Conservation (phyloP, 2,113 vertebrate species). For the Myodes glareolus region DNA sequence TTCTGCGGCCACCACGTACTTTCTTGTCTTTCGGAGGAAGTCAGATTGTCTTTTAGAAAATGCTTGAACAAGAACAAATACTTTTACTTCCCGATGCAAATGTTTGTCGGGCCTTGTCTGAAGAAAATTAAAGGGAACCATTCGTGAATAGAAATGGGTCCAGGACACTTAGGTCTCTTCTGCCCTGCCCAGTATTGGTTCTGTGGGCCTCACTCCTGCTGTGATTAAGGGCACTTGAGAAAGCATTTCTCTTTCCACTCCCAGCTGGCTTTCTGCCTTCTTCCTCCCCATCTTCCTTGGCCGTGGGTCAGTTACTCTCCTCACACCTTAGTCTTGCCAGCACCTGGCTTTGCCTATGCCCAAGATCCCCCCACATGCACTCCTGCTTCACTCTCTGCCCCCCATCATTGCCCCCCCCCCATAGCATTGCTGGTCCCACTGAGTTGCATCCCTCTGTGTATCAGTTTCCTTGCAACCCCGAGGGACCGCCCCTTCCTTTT, state of each 20-base stretch:
- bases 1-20: constrained; percentile 49
- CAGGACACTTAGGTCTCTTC: background rate
- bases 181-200: fast-evolving
- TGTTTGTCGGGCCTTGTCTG: background rate
- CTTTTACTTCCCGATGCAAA: constrained; percentile 77
- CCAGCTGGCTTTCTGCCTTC: background rate
- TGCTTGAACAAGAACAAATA: constrained; percentile 1
- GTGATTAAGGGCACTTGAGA: no score
- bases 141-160: constrained; percentile 44
- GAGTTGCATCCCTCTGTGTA: background rate
- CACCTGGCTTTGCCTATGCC: background rate
- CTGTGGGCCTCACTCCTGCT: fast-evolving
- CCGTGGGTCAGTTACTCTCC: background rate
- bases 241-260: background rate
- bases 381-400: background rate
- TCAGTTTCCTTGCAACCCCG: background rate
- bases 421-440: background rate
- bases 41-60: background rate
- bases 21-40: constrained; percentile 64
- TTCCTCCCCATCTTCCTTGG: background rate
- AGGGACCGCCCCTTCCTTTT: background rate
- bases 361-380: background rate
- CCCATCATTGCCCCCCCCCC: no score
- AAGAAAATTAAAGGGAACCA: constrained; percentile 65
- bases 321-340: background rate